These are phyloP conservation scores for Scelioninae gen. 1 DNA, from an alignment of 2,888 invertebrate genomes.

Conservation along the genomic window DNA sequence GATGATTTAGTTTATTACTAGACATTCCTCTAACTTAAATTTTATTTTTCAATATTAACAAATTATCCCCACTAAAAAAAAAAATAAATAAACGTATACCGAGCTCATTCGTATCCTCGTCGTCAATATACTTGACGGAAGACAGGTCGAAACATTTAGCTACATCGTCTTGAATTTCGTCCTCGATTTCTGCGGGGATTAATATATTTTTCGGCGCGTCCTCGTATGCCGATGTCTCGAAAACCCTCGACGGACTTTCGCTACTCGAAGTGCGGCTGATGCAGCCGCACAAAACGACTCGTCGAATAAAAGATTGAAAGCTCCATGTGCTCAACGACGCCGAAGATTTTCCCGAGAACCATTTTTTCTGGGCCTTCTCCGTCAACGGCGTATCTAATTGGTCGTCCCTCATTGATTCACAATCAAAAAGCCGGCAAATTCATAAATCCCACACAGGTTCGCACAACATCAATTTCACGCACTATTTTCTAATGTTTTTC, in stretches of 20 bases:
- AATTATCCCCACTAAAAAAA: too few relatives aligned
- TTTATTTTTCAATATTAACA: too few relatives aligned
- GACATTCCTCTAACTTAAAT: too few relatives aligned
- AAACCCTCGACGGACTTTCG: slow-evolving; percentile 74
- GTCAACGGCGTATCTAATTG: slow-evolving; percentile 62
- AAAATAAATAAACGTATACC: too few relatives aligned
- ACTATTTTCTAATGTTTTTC: too few relatives aligned
- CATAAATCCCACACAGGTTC: not conserved
- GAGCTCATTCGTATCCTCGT: too few relatives aligned
- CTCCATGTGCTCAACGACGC: slow-evolving; percentile 58
- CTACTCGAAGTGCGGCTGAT: slow-evolving; percentile 63
- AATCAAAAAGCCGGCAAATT: not conserved
- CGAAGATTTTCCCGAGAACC: slow-evolving; percentile 63
- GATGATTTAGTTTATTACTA: too few relatives aligned
- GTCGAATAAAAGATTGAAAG: slow-evolving; percentile 75
- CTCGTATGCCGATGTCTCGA: slow-evolving; percentile 71
- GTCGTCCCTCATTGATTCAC: slow-evolving; percentile 58
- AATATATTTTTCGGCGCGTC: slow-evolving; percentile 56
- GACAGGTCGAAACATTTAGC: slow-evolving; percentile 80
- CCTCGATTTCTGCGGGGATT: slow-evolving; percentile 42
- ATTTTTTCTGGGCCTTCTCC: slow-evolving; percentile 52
- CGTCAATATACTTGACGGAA: slow-evolving; percentile 81
- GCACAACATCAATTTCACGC: too few relatives aligned
- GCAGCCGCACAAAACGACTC: slow-evolving; percentile 80
- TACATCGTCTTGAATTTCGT: slow-evolving; percentile 71